These are phyloP conservation scores for Vanacampus margaritifer DNA, from an alignment of 2,113 vertebrate genomes.

Conservation along the genomic window DNA sequence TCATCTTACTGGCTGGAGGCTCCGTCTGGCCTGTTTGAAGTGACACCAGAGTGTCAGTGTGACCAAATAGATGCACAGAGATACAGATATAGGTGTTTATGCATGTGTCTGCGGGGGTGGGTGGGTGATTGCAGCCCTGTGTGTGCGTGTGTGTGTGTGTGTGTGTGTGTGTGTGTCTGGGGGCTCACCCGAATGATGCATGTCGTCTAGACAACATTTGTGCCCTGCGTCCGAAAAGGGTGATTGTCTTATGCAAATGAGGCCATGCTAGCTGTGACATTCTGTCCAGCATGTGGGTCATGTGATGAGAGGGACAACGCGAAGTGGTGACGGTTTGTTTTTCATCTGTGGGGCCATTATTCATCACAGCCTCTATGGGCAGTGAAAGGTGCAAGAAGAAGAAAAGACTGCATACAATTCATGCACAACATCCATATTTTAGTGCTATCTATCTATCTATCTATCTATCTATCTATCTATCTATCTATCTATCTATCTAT, in stretches of 20 bases:
- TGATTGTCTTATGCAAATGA: slow-evolving; percentile 90
- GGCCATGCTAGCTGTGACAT: slow-evolving; percentile 69
- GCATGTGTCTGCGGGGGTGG: slow-evolving; percentile 39
- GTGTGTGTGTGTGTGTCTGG: slow-evolving; percentile 57
- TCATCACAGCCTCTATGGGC: slow-evolving; percentile 48
- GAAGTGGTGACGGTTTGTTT: slow-evolving; percentile 56
- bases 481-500: too few species aligned
- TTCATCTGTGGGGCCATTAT: slow-evolving; percentile 65
- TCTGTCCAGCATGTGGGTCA: slow-evolving; percentile 65
- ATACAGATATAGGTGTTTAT: slow-evolving; percentile 56
- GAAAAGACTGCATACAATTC: too few species aligned
- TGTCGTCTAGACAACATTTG: slow-evolving; percentile 89
- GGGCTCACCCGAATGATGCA: slow-evolving; percentile 81
- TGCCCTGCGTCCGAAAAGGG: slow-evolving; percentile 74
- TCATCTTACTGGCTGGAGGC: slow-evolving; percentile 65
- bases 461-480: too few species aligned
- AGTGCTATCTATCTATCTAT: too few species aligned
- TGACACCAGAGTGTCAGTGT: slow-evolving; percentile 39
- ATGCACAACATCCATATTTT: too few species aligned
- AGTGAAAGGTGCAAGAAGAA: slow-evolving; percentile 16
- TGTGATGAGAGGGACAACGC: slow-evolving; percentile 56
- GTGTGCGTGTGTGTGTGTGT: slow-evolving; percentile 13
- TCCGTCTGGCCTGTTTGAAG: slow-evolving; percentile 49
- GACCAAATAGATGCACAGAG: slow-evolving; percentile 44
- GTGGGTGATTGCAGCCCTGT: slow-evolving; percentile 2